Percentiles rank a stretch among this genome's conserved stretches.
Evolutionary conservation across 1,140 invertebrate genomes (phyloP).

Genomic region (Eumeta japonica): DNA sequence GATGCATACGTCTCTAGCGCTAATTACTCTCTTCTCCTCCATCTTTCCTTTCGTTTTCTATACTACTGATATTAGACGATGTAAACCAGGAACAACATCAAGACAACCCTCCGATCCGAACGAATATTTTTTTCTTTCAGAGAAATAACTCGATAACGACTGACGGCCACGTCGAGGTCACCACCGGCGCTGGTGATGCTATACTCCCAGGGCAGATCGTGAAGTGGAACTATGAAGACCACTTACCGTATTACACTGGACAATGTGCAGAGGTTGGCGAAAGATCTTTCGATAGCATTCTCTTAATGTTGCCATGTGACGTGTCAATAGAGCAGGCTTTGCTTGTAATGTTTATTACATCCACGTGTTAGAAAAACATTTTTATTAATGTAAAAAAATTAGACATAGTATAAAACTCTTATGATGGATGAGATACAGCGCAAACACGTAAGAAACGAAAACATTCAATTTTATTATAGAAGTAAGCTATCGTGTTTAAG

Average conservation of each 20-base stretch:
- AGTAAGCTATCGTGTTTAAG: not conserved
- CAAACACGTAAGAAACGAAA: too few relatives aligned
- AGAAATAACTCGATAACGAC: slow-evolving; percentile 71
- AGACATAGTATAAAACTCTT: not conserved
- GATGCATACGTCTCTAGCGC: too few relatives aligned
- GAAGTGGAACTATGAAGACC: slow-evolving; percentile 67
- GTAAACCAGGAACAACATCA: not conserved
- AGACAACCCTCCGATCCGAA: not conserved
- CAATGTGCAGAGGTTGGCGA: slow-evolving; percentile 52
- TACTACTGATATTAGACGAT: not conserved
- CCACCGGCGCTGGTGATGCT: slow-evolving; percentile 63
- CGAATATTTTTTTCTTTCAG: slow-evolving; percentile 39
- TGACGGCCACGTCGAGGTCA: slow-evolving; percentile 74
- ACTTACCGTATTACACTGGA: slow-evolving; percentile 61
- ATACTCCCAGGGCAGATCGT: slow-evolving; percentile 64
- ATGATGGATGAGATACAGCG: too few relatives aligned
- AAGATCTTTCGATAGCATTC: too few relatives aligned
- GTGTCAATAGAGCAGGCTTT: too few relatives aligned
- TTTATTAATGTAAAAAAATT: not conserved
- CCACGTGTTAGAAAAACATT: not conserved
- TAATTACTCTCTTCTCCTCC: too few relatives aligned
- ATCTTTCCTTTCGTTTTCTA: not conserved
- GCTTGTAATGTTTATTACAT: too few relatives aligned
- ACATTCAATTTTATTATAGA: too few relatives aligned
- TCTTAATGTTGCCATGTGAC: too few relatives aligned